These are phyloP conservation scores for Euphydryas editha DNA, from an alignment of 2,888 invertebrate species.

Conservation along the genomic window DNA sequence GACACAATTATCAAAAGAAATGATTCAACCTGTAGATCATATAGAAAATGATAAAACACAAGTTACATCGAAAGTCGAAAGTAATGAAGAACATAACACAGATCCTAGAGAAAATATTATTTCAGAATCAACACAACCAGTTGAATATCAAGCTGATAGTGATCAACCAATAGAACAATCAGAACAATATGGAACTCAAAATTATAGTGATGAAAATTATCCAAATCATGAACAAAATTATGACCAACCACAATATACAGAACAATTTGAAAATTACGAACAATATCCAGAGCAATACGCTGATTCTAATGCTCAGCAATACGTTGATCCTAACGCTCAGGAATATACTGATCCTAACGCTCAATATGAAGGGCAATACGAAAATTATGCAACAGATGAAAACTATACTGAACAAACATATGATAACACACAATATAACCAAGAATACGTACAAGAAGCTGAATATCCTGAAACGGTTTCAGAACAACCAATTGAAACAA, in stretches of 20 bases:
- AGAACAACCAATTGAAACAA: conserved; percentile 40
- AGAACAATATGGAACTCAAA: conserved; percentile 35
- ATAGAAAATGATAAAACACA: conserved; percentile 28
- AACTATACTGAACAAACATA: conserved; percentile 64
- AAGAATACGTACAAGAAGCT: conserved; percentile 49
- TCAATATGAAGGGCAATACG: conserved; percentile 59
- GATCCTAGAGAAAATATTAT: conserved; percentile 32
- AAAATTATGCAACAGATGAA: conserved; percentile 59
- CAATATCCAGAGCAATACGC: conserved; percentile 50
- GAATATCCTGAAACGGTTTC: conserved; percentile 47
- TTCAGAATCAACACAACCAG: conserved; percentile 32
- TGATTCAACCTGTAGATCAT: conserved; percentile 16
- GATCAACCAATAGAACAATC: conserved; percentile 13
- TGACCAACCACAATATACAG: conserved; percentile 58
- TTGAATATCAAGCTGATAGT: conserved; percentile 24
- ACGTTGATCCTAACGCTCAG: conserved; percentile 55
- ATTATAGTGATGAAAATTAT: conserved; percentile 51
- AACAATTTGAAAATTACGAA: conserved; percentile 66
- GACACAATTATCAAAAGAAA: conserved; percentile 27
- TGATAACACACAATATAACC: conserved; percentile 56
- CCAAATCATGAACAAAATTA: conserved; percentile 56
- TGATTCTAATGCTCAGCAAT: conserved; percentile 5
- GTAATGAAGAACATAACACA: conserved; percentile 33
- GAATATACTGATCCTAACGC: neutral
- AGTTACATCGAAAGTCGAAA: conserved; percentile 29